These are phyloP conservation scores for Trachymyrmex septentrionalis DNA, from an alignment of 1,140 invertebrate species.

Conservation along the genomic window DNA sequence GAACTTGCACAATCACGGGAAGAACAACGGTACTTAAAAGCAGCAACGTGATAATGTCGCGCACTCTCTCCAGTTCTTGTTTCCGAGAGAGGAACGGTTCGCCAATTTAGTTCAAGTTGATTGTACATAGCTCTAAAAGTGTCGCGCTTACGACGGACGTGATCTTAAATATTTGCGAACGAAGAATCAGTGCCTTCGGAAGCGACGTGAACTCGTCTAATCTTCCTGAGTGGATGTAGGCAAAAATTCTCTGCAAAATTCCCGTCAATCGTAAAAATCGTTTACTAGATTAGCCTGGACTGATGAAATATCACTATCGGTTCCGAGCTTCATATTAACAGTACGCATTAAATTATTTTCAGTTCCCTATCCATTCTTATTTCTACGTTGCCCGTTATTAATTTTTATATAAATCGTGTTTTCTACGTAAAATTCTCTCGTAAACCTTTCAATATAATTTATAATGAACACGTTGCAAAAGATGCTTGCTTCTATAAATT, in stretches of 20 bases:
- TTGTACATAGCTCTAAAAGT: constrained; percentile 62
- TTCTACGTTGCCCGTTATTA: not conserved
- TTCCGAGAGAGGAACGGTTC: constrained; percentile 6
- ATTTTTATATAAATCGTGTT: constrained; percentile 8
- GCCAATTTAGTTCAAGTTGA: constrained; percentile 57
- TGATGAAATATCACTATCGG: not conserved
- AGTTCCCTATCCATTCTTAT: not conserved
- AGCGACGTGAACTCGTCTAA: constrained; percentile 11
- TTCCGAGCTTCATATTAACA: not conserved
- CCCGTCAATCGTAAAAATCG: not conserved
- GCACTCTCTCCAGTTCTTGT: not conserved
- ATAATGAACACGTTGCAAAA: not conserved
- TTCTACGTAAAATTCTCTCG: not conserved
- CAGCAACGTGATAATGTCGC: not conserved
- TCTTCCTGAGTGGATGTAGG: constrained; percentile 40
- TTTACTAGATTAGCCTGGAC: not conserved
- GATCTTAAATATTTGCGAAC: constrained; percentile 55
- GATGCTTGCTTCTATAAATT: not conserved
- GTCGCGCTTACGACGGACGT: constrained; percentile 17
- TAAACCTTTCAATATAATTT: not conserved
- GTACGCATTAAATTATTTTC: constrained; percentile 10
- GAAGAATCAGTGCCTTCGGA: constrained; percentile 72
- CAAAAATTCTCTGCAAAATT: constrained; percentile 43
- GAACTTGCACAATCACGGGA: constrained; percentile 89
- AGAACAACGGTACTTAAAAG: constrained; percentile 77